These are phyloP conservation scores for Nerophis ophidion DNA, from an alignment of 2,113 vertebrate genomes.

Conservation along the genomic window DNA sequence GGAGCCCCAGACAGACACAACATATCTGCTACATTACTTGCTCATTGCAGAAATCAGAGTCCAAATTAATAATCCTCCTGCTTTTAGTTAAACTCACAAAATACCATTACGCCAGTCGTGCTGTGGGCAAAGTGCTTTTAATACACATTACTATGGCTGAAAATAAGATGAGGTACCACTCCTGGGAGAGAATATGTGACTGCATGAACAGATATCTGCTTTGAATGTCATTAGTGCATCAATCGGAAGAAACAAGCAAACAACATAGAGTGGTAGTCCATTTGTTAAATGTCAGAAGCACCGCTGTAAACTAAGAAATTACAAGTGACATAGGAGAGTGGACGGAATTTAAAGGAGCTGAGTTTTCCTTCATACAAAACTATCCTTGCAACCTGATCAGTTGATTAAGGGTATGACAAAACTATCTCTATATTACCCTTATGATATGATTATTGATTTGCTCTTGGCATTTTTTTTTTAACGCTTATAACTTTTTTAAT, in stretches of 20 bases:
- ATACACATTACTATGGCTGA: slow-evolving; percentile 57
- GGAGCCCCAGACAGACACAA: slow-evolving; percentile 27
- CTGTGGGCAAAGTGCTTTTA: slow-evolving; percentile 59
- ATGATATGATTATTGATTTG: too few species aligned
- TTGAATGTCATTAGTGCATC: slow-evolving; percentile 53
- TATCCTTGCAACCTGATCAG: neutral
- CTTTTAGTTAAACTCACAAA: slow-evolving; percentile 59
- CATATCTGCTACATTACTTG: slow-evolving; percentile 41
- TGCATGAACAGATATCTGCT: slow-evolving; percentile 43
- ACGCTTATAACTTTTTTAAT: too few species aligned
- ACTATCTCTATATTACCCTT: too few species aligned
- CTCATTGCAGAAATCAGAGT: slow-evolving; percentile 30
- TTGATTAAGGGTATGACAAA: too few species aligned
- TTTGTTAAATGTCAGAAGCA: slow-evolving; percentile 24
- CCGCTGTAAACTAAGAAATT: slow-evolving; percentile 22
- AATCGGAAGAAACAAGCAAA: slow-evolving; percentile 36
- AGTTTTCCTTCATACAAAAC: too few species aligned
- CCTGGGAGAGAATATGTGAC: slow-evolving; percentile 51
- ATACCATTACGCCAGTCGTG: slow-evolving; percentile 52
- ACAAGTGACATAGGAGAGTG: slow-evolving; percentile 2
- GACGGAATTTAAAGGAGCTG: neutral
- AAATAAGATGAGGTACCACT: slow-evolving; percentile 65
- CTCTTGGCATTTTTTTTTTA: too few species aligned
- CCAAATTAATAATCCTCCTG: slow-evolving; percentile 49
- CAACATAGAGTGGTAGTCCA: slow-evolving; percentile 26